Conservation (phyloP, 2,113 vertebrate genomes). For the Gavialis gangeticus region DNA sequence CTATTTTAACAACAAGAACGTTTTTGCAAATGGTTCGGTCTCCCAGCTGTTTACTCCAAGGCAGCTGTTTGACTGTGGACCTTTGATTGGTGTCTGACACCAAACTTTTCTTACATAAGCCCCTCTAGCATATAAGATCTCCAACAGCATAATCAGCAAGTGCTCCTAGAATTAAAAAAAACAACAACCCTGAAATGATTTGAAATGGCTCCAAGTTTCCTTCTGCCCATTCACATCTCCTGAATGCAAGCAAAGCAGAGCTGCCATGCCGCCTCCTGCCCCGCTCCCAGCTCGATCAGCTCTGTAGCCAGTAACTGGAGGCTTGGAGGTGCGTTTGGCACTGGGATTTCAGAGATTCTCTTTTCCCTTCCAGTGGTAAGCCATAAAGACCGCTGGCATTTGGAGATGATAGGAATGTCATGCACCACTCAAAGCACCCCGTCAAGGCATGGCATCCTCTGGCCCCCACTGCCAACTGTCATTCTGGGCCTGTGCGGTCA, state of each 20-base stretch:
- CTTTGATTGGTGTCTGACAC: not conserved
- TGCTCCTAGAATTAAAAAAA: slow-evolving; percentile 14
- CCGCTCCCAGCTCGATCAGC: not conserved
- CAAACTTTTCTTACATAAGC: not conserved
- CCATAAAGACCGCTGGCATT: rapidly evolving
- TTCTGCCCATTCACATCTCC: not conserved
- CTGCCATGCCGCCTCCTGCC: not conserved
- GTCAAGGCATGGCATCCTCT: not conserved
- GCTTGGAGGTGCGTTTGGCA: not conserved
- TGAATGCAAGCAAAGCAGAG: not conserved
- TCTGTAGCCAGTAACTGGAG: not conserved
- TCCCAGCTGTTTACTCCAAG: slow-evolving; percentile 11
- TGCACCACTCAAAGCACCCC: not conserved
- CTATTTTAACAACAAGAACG: not conserved
- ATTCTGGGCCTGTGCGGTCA: no score
- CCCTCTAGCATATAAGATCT: slow-evolving; percentile 49
- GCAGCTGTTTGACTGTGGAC: not conserved
- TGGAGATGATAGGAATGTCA: rapidly evolving
- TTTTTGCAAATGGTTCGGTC: not conserved
- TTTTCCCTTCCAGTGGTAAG: not conserved
- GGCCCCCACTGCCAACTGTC: no score
- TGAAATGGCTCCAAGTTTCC: not conserved
- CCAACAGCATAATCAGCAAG: slow-evolving; percentile 6
- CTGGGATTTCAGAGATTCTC: not conserved
- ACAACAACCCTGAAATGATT: not conserved